phyloP scores from a whole-genome alignment of 2,888 invertebrate genomes.

The Caenorhabditis sinica region DNA sequence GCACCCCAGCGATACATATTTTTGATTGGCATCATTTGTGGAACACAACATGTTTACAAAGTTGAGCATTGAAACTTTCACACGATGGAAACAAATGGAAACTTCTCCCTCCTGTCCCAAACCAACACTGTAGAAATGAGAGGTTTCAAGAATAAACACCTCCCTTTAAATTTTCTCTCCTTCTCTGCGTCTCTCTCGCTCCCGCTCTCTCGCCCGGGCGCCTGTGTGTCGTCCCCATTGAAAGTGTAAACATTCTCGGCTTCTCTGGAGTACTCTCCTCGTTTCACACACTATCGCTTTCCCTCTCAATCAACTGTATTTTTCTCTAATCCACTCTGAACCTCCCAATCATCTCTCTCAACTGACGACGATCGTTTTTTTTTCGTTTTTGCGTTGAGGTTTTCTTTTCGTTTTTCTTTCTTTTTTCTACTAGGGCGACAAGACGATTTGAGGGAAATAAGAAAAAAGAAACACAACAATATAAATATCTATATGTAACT shows the following conservation, averaged over 20 bases:
- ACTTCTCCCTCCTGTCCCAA: background rate
- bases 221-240: conserved; percentile 24
- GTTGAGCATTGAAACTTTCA: conserved; percentile 3
- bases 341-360: conserved; percentile 10
- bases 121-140: background rate
- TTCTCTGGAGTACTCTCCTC: conserved; percentile 25
- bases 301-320: conserved; percentile 22
- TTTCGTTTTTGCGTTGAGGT: conserved; percentile 5
- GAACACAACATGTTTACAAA: background rate
- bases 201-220: conserved; percentile 24
- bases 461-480: conserved; percentile 34
- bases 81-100: background rate
- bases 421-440: background rate
- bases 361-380: conserved; percentile 18
- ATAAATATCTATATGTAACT: background rate
- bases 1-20: background rate
- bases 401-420: conserved; percentile 16
- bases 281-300: background rate
- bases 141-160: conserved; percentile 12
- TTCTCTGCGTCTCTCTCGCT: conserved; percentile 27
- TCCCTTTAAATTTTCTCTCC: conserved; percentile 1
- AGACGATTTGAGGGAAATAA: no score
- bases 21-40: conserved; percentile 10
- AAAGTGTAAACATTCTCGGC: conserved; percentile 52
- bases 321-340: conserved; percentile 16